Evolutionary conservation across 2,797 vertebrate genomes (phyloP).

Genomic region (Falco novaeseelandiae): DNA sequence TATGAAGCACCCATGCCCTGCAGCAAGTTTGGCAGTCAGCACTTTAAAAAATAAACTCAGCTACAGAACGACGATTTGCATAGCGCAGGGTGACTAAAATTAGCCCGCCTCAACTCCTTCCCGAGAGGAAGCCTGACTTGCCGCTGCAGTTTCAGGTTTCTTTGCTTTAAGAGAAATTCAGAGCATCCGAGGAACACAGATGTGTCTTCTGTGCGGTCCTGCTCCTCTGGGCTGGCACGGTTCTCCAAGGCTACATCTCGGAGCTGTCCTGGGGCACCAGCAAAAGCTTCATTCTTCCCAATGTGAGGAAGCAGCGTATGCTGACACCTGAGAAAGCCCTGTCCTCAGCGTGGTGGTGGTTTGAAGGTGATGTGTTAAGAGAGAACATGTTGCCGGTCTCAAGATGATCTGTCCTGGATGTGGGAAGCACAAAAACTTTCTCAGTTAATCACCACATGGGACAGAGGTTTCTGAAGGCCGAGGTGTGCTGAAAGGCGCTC

Average conservation of each 20-base stretch:
- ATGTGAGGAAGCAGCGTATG: background rate
- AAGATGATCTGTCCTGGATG: background rate
- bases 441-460: too few species aligned
- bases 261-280: background rate
- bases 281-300: background rate
- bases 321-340: background rate
- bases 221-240: background rate
- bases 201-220: background rate
- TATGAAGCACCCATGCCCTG: background rate
- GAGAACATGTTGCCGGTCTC: rapidly evolving
- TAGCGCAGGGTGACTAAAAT: slow-evolving; percentile 44
- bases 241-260: background rate
- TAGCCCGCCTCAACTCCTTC: background rate
- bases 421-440: background rate
- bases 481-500: background rate
- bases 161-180: background rate
- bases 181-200: slow-evolving; percentile 6
- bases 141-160: slow-evolving; percentile 41
- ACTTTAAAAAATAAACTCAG: slow-evolving; percentile 22
- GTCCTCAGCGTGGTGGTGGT: background rate
- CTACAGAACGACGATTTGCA: slow-evolving; percentile 27
- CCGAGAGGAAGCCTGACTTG: slow-evolving; percentile 37
- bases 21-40: slow-evolving; percentile 40
- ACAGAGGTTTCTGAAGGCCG: background rate
- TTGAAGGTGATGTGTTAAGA: background rate